Percentiles rank a stretch among this genome's conserved stretches.
phyloP scores from a whole-genome alignment of 2,888 invertebrate species.

The Alsophila aescularia region DNA sequence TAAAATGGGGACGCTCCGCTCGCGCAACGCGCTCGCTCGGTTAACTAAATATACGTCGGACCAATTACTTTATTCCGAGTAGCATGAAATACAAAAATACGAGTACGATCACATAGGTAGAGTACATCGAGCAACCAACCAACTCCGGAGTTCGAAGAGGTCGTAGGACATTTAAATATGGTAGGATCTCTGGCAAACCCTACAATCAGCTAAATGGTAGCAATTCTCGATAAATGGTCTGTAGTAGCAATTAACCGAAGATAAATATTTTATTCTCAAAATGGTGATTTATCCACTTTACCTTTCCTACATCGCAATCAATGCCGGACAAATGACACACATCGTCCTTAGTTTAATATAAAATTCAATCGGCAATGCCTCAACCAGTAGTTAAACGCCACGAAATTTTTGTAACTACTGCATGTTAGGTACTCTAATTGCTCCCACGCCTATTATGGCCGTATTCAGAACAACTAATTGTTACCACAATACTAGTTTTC shows the following conservation, averaged over 20 bases:
- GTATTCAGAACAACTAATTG: background rate
- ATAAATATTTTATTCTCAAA: slow-evolving; percentile 21
- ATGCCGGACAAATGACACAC: slow-evolving; percentile 44
- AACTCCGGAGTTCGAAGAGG: no score
- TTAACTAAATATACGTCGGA: no score
- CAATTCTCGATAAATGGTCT: no score
- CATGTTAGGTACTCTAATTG: slow-evolving; percentile 43
- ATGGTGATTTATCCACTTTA: slow-evolving; percentile 26
- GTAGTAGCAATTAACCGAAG: slow-evolving; percentile 4
- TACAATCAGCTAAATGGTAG: slow-evolving; percentile 21
- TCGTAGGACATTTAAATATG: background rate
- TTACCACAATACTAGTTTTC: slow-evolving; percentile 23
- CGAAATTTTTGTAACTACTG: slow-evolving; percentile 52
- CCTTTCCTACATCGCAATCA: slow-evolving; percentile 28
- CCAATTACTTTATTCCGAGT: no score
- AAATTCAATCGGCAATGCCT: slow-evolving; percentile 48
- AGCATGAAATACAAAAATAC: no score
- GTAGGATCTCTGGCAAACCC: slow-evolving; percentile 1
- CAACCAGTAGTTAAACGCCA: slow-evolving; percentile 53
- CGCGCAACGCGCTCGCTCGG: no score
- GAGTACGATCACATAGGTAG: no score
- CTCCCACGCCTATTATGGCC: slow-evolving; percentile 55
- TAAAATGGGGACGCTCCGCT: no score
- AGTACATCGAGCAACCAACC: no score
- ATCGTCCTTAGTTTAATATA: slow-evolving; percentile 39